Base-by-base conservation (phyloP, 2,113 vertebrate genomes). In the Tamias sibiricus region DNA sequence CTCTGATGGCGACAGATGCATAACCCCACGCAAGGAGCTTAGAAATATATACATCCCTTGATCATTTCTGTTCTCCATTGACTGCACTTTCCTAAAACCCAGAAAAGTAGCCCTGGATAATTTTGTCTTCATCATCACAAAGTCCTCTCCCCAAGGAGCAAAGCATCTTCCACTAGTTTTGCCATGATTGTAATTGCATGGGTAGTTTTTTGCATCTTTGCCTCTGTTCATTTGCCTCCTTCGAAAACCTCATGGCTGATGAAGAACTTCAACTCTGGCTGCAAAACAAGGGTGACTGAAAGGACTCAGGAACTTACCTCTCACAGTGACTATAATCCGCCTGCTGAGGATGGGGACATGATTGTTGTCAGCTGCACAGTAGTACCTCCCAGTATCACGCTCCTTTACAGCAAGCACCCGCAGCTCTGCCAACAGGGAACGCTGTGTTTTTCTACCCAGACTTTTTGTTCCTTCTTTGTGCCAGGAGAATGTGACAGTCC, bases 401-500 rank as follows among this genome's bases (percentile, higher is more conserved):
- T 79, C 64, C 13, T 16, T 92, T n/a, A 95, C 49, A 0, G 8
- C 0, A 1, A 28, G 37, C 1, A 97, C 44, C 42, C 4, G 62
- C 32, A 97, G 81, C 81, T 95, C 54, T 1, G 95, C 93, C 2
- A 42, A 19, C 76, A 66, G 80, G 49, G 93, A 95, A 2, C 0
- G 12, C 16, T 64, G 49, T 16, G 35, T 92, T 86, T 84, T 90
- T 32, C 44, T 94, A 13, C 87, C 95, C 88, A 97, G 4, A 32
- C 8, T 77, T 47, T 13, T 1, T 6, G 0, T 28, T 75, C 87
- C 90, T 16, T 98, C 96, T 92, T 26, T 94, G 75, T 96, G 82
- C 97, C 96, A 98, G 69, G 94, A 96, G 86, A 96, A 98, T 14
- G 90, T 92, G 37, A 98, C 20, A 7, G 28, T 32, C 16, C 96